Percentiles rank a stretch among this genome's conserved stretches.
Evolutionary conservation across 2,113 vertebrate genomes (phyloP).

Genomic region (Protomyctophum bolini): DNA sequence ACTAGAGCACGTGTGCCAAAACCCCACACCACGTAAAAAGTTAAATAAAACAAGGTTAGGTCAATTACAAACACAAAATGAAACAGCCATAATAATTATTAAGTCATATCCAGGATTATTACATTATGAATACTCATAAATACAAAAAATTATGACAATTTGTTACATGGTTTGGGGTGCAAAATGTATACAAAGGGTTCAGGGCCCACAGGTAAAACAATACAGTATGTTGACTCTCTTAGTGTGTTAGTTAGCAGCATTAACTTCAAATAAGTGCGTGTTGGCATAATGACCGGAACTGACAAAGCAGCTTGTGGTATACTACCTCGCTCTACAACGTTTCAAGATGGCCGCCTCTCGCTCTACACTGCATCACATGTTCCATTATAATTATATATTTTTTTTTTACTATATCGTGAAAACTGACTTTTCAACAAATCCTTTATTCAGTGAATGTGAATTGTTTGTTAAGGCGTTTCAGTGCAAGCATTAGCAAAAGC

Average conservation of each 20-base stretch:
- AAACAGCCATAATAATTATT: constrained; percentile 46
- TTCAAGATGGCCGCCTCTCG: neutral
- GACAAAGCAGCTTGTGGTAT: too few relatives aligned
- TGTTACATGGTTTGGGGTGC: constrained; percentile 26
- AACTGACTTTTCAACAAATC: neutral
- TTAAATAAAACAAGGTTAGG: constrained; percentile 67
- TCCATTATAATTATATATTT: neutral
- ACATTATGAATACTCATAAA: constrained; percentile 9
- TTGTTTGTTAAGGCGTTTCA: neutral
- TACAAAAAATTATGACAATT: neutral
- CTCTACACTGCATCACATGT: neutral
- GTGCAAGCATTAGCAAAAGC: neutral
- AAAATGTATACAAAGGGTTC: constrained; percentile 3
- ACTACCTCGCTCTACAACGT: neutral
- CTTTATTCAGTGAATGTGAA: neutral
- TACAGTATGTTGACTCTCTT: constrained; percentile 8
- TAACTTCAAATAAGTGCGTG: neutral
- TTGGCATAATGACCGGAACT: neutral
- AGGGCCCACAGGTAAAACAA: constrained; percentile 11
- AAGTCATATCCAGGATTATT: constrained; percentile 28
- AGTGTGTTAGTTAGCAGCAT: constrained; percentile 41
- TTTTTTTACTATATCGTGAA: neutral
- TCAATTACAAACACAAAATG: constrained; percentile 31
- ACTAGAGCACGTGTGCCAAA: constrained; percentile 20
- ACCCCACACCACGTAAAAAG: constrained; percentile 39